Evolutionary conservation across 2,797 vertebrate species (phyloP).

Genomic region (Megaceryle alcyon): DNA sequence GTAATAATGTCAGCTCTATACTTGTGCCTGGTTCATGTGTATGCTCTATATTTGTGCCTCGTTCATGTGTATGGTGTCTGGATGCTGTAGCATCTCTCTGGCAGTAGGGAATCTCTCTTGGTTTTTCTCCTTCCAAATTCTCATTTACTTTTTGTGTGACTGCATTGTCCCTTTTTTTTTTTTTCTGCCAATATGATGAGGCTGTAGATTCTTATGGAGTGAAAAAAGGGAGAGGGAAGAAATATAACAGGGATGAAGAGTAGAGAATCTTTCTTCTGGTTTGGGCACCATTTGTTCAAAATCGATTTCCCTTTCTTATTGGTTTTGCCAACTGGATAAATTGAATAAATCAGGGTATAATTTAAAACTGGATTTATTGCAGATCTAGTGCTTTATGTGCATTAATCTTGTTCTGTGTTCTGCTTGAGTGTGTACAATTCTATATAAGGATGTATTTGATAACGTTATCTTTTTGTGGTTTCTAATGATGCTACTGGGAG

Average conservation of each 20-base stretch:
- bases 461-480: constrained; percentile 7
- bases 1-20: background rate
- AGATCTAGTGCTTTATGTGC: background rate
- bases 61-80: rapidly evolving
- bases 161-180: background rate
- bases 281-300: background rate
- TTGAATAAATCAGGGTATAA: background rate
- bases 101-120: background rate
- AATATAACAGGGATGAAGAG: background rate
- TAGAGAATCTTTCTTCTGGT: background rate
- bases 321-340: constrained; percentile 13
- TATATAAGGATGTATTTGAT: constrained; percentile 3
- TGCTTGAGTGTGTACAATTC: background rate
- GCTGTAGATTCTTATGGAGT: background rate
- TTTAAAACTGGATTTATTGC: background rate
- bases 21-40: rapidly evolving
- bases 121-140: background rate
- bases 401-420: constrained; percentile 9
- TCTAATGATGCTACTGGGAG: background rate
- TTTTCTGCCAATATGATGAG: background rate
- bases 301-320: background rate
- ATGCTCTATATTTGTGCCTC: background rate
- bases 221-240: background rate
- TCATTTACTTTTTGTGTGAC: background rate
- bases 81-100: background rate